phyloP scores from a whole-genome alignment of 2,888 invertebrate species.

The Drepana falcataria region DNA sequence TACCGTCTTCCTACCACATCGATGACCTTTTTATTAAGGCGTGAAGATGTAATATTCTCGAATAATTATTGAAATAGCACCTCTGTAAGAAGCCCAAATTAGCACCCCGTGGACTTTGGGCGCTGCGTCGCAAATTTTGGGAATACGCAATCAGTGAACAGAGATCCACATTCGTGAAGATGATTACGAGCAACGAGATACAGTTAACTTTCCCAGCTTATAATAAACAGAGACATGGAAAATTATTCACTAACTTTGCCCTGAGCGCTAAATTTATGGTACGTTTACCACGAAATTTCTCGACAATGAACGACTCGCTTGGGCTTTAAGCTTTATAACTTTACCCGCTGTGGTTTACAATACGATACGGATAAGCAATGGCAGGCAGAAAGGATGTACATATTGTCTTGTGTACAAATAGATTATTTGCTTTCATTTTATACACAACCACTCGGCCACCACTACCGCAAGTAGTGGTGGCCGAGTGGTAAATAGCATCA shows the following conservation, averaged over 20 bases:
- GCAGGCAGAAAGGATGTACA: conserved; percentile 11
- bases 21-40: too few species aligned
- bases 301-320: conserved; percentile 70
- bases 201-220: conserved; percentile 63
- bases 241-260: conserved; percentile 74
- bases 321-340: conserved; percentile 64
- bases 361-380: conserved; percentile 46
- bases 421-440: background rate
- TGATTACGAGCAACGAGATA: conserved; percentile 61
- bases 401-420: conserved; percentile 12
- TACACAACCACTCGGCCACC: too few species aligned
- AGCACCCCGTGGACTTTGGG: too few species aligned
- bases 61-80: too few species aligned
- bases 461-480: too few species aligned
- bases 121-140: background rate
- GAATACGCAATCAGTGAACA: conserved; percentile 40
- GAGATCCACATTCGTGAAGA: conserved; percentile 51
- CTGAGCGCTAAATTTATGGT: conserved; percentile 72
- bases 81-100: too few species aligned
- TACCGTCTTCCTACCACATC: too few species aligned
- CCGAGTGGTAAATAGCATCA: too few species aligned
- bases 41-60: too few species aligned
- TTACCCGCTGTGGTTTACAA: conserved; percentile 44
- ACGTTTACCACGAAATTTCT: conserved; percentile 71
- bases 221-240: conserved; percentile 76